Evolutionary conservation across 1,140 invertebrate species (phyloP), one percentile per base, ranked within the genome.

Genomic region (Drosophila erecta): DNA sequence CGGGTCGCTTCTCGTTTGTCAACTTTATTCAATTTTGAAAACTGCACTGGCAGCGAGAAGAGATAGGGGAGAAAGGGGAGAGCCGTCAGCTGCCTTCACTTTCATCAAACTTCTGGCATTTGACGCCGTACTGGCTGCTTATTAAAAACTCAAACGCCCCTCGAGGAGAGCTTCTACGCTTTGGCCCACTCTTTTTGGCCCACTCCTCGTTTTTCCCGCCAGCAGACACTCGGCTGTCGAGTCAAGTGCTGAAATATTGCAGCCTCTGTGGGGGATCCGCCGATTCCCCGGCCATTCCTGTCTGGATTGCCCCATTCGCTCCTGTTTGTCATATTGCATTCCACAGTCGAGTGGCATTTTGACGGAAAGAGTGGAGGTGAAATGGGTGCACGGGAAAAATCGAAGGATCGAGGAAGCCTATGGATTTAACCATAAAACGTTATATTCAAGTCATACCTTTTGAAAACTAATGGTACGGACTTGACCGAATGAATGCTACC

Each of bases 61-160:
- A 10, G 33, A 22, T 30, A 17, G 17, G 17, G 44, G 24, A 14
- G 50, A 17, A 61, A 59, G 7, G 37, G 35, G n/a, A 15, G 24
- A 17, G n/a, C 24, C 17, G 49, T 30, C 64, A 49, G 54, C 54
- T 40, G 49, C 57, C 76, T 51, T 61, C 64, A 66, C 80, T 79
- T 84, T 83, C 80, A 84, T 79, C 71, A 83, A 72, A 71, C 76
- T 79, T 84, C 64, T 78, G 60, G 54, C 76, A 65, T 73, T 53
- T 67, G 78, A 70, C 64, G 67, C 67, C 67, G 67, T 33, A 27
- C 64, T 70, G 67, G 67, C 65, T 70, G 67, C 78, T 84, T 84
- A 84, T 84, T 85, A 84, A 85, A 84, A 85, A 80, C 76, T 56
- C 64, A 56, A 46, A 69, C 64, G 66, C 65, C 54, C 64, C 60